phyloP scores from a whole-genome alignment of 2,113 vertebrate genomes.

The Lontra canadensis region DNA sequence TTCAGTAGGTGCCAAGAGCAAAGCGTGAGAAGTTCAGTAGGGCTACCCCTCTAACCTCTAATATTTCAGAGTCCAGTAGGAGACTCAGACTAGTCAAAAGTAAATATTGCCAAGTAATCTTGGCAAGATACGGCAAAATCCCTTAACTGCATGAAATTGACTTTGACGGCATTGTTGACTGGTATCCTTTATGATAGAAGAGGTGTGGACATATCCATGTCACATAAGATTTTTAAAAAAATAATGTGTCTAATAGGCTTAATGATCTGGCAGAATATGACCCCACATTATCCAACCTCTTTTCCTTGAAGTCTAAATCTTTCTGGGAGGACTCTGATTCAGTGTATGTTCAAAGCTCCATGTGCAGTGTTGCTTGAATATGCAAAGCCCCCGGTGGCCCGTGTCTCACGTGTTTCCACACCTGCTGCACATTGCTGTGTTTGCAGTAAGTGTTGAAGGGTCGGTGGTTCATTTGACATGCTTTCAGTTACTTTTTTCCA shows the following conservation, averaged over 20 bases:
- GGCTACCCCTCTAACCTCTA: not conserved
- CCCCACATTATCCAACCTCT: not conserved
- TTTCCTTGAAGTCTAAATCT: not conserved
- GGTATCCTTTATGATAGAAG: not conserved
- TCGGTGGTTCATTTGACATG: not conserved
- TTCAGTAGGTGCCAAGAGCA: not conserved
- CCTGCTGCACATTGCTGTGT: fast-evolving
- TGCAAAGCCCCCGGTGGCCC: not conserved
- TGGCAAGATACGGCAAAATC: not conserved
- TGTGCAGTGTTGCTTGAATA: fast-evolving
- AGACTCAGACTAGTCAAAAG: not conserved
- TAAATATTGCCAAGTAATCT: not conserved
- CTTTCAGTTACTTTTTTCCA: not conserved
- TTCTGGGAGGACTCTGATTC: not conserved
- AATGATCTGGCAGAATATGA: not conserved
- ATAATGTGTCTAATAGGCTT: not conserved
- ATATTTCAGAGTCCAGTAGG: not conserved
- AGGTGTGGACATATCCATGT: not conserved
- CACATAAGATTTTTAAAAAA: not conserved
- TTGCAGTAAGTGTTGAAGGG: not conserved
- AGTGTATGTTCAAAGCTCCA: not conserved
- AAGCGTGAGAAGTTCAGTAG: not conserved
- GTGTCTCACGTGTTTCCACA: not conserved
- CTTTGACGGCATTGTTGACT: not conserved
- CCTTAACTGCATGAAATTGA: not conserved